phyloP scores from a whole-genome alignment of 2,888 invertebrate genomes.

The Leptothorax acervorum region DNA sequence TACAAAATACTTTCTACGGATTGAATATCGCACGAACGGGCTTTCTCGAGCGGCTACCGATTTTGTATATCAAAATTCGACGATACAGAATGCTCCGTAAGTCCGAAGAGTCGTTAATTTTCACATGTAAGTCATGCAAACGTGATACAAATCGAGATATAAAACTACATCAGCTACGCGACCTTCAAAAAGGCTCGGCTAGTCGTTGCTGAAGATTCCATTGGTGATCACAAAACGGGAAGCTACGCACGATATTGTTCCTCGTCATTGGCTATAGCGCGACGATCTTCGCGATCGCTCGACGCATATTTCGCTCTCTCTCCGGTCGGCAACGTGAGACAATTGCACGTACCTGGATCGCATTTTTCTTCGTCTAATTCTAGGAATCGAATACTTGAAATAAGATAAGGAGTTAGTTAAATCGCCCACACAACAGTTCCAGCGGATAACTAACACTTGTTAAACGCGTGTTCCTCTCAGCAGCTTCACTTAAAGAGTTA shows the following conservation, averaged over 20 bases:
- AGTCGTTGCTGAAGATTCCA: constrained; percentile 62
- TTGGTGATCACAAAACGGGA: constrained; percentile 58
- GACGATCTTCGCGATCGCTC: constrained; percentile 14
- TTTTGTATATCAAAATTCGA: constrained; percentile 33
- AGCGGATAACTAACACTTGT: background rate
- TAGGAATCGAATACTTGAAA: constrained; percentile 22
- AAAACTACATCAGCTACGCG: constrained; percentile 60
- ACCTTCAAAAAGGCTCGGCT: constrained; percentile 39
- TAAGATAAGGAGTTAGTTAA: background rate
- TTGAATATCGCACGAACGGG: constrained; percentile 39
- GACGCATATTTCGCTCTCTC: constrained; percentile 13
- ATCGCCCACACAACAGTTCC: background rate
- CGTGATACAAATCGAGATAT: constrained; percentile 63
- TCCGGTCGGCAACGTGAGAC: constrained; percentile 10
- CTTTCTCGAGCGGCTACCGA: constrained; percentile 1
- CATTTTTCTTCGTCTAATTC: constrained; percentile 4
- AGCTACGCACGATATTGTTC: constrained; percentile 33
- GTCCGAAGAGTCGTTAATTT: constrained; percentile 23
- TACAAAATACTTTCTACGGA: constrained; percentile 53
- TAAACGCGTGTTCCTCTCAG: background rate
- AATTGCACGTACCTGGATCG: constrained; percentile 8
- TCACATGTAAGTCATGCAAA: constrained; percentile 50
- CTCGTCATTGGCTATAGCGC: constrained; percentile 20
- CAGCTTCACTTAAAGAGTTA: background rate
- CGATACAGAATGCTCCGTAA: constrained; percentile 28